phyloP scores from a whole-genome alignment of 2,797 vertebrate genomes.

The Neosilurus hyrtlii region DNA sequence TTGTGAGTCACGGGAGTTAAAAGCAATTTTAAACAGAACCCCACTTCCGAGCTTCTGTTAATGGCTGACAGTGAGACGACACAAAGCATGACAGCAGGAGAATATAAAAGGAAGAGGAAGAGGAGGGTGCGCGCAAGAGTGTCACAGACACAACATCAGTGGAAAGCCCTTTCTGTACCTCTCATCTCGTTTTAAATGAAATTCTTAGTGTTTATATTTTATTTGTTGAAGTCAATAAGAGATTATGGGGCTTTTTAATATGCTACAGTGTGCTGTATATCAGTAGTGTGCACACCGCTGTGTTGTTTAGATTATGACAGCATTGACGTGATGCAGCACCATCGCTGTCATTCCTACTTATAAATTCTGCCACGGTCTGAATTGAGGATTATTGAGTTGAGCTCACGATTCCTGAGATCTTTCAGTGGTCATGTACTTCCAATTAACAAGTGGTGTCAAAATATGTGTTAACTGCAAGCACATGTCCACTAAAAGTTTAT shows the following conservation, averaged over 20 bases:
- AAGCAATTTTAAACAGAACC: conserved; percentile 39
- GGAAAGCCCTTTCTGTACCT: neutral
- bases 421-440: conserved; percentile 30
- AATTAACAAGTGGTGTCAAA: neutral
- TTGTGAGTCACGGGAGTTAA: conserved; percentile 47
- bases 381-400: neutral
- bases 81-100: conserved; percentile 19
- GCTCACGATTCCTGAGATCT: conserved; percentile 23
- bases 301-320: conserved; percentile 42
- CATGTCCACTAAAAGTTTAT: too few species aligned
- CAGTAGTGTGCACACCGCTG: conserved; percentile 7
- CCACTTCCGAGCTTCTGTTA: conserved; percentile 41
- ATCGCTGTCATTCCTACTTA: conserved; percentile 11
- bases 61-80: conserved; percentile 41
- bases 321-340: conserved; percentile 36
- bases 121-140: neutral
- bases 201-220: conserved; percentile 41
- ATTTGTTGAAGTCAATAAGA: conserved; percentile 45
- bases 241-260: conserved; percentile 46
- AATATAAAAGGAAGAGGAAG: neutral
- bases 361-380: conserved; percentile 14
- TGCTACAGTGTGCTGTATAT: conserved; percentile 25
- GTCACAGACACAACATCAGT: neutral
- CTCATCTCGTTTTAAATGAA: conserved; percentile 28
- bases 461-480: too few species aligned